Percentiles rank a stretch among this genome's conserved stretches.
These are phyloP conservation scores for Microctonus brassicae DNA, from an alignment of 2,888 invertebrate genomes.

Conservation along the genomic window DNA sequence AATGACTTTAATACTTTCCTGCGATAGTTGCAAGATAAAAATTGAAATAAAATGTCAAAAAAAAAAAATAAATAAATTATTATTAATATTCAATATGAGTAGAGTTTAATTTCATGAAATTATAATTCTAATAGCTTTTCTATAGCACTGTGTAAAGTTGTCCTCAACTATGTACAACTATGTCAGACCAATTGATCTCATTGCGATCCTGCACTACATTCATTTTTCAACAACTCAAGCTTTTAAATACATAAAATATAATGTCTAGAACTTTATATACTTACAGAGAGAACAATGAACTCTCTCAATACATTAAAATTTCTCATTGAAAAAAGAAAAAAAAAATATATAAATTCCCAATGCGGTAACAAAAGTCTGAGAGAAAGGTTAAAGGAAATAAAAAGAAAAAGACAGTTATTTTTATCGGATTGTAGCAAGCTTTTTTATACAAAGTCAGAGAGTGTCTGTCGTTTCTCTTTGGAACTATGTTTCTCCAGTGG, in stretches of 20 bases:
- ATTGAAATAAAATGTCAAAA: too few relatives aligned
- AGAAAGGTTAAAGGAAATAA: constrained; percentile 2
- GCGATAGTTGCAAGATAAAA: too few relatives aligned
- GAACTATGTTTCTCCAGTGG: constrained; percentile 4
- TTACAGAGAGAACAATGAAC: constrained; percentile 13
- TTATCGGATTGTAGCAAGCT: constrained; percentile 20
- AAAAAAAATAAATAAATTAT: too few relatives aligned
- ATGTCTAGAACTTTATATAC: neutral
- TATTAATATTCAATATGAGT: too few relatives aligned
- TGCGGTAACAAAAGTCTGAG: too few relatives aligned
- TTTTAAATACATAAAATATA: neutral
- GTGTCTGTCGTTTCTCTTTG: neutral
- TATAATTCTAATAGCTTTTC: too few relatives aligned
- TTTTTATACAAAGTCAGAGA: constrained; percentile 11
- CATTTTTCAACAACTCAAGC: neutral
- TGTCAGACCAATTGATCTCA: constrained; percentile 32
- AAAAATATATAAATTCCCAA: neutral
- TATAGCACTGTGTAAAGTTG: neutral
- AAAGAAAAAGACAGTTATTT: neutral
- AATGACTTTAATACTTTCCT: too few relatives aligned
- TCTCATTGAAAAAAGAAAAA: constrained; percentile 9
- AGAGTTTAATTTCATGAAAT: too few relatives aligned
- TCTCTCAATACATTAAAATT: neutral
- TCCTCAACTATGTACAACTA: neutral
- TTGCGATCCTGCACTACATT: constrained; percentile 1